phyloP scores from a whole-genome alignment of 2,113 vertebrate genomes.

The Glareola pratincola region DNA sequence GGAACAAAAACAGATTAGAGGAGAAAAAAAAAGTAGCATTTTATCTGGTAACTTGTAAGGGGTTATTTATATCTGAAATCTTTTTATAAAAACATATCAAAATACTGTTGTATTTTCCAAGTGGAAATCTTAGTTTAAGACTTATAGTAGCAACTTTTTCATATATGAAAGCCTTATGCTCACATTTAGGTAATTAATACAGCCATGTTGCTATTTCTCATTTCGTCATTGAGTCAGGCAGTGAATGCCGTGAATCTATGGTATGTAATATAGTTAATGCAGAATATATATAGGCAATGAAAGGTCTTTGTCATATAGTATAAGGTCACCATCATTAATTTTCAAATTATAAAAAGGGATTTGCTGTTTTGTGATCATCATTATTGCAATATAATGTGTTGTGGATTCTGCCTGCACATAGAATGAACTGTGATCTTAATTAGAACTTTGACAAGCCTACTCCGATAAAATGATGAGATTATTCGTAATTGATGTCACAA shows the following conservation, averaged over 20 bases:
- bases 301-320: conserved; percentile 68
- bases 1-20: neutral
- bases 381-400: conserved; percentile 83
- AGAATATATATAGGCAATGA: conserved; percentile 58
- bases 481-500: conserved; percentile 93
- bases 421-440: conserved; percentile 87
- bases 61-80: neutral
- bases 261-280: conserved; percentile 62
- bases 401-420: conserved; percentile 81
- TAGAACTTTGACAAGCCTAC: conserved; percentile 90
- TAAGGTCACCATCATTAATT: conserved; percentile 84
- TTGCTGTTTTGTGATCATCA: conserved; percentile 86
- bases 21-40: neutral
- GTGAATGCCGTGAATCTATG: conserved; percentile 22
- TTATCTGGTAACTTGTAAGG: neutral
- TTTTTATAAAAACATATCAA: neutral
- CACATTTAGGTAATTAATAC: neutral
- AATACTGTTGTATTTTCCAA: neutral
- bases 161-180: neutral
- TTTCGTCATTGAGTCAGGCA: conserved; percentile 19
- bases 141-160: neutral
- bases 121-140: neutral
- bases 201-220: neutral
- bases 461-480: conserved; percentile 93
- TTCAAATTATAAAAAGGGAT: conserved; percentile 84